These are phyloP conservation scores for Panagrolaimus sp. DNA, from an alignment of 1,140 invertebrate species.

Conservation along the genomic window DNA sequence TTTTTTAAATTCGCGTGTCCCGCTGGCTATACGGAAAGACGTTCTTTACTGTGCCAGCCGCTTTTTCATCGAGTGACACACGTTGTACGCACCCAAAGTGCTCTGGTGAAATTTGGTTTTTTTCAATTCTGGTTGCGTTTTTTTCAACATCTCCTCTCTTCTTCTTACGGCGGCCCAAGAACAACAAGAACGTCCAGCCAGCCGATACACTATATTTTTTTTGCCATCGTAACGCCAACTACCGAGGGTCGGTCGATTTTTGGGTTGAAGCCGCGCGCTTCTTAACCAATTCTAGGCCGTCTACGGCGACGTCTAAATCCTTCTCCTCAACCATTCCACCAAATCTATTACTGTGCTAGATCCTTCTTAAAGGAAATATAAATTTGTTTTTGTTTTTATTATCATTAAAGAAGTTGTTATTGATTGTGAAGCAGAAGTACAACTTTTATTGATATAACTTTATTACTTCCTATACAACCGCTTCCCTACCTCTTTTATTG, in stretches of 20 bases:
- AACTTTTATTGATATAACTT: too few species aligned
- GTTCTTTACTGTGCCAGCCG: conserved; percentile 15
- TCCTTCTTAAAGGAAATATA: neutral
- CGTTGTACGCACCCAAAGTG: neutral
- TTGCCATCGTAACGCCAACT: neutral
- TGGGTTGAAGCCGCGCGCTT: conserved; percentile 5
- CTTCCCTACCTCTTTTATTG: too few species aligned
- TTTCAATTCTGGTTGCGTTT: neutral
- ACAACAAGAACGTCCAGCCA: conserved; percentile 15
- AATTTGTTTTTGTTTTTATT: too few species aligned
- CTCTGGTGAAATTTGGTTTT: neutral
- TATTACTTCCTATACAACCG: too few species aligned
- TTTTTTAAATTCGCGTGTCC: conserved; percentile 5
- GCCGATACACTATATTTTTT: conserved; percentile 14
- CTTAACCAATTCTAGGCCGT: conserved; percentile 1
- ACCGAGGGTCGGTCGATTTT: neutral
- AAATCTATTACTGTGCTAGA: conserved; percentile 8
- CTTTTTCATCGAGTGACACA: conserved; percentile 13
- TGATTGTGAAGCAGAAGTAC: too few species aligned
- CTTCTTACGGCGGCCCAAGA: conserved; percentile 4
- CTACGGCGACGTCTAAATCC: neutral
- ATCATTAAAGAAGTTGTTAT: too few species aligned
- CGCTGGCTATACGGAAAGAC: conserved; percentile 7
- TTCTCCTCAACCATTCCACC: conserved; percentile 14
- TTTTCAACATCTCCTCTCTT: neutral